A percentile compares a stretch with the other conserved stretches of the same genome.
These are phyloP conservation scores for Venustaconcha ellipsiformis DNA, from an alignment of 1,140 invertebrate genomes.

Conservation along the genomic window DNA sequence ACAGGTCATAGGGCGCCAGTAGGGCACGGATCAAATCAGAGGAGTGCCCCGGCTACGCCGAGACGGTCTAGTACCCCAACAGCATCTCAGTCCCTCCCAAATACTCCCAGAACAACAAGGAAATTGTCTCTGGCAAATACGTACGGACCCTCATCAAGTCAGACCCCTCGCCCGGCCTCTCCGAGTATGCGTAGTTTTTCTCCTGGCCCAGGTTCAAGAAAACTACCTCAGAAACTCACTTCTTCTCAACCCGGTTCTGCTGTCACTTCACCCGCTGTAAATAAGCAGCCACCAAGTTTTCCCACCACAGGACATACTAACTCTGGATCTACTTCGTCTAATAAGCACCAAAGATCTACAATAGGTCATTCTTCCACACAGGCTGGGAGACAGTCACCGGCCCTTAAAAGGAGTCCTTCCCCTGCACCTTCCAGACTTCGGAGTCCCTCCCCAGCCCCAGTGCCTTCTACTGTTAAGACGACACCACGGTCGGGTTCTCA, in stretches of 20 bases:
- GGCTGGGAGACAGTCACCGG: slow-evolving; percentile 15
- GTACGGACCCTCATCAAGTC: slow-evolving; percentile 2
- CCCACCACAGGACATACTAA: slow-evolving; percentile 16
- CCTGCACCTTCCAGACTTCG: slow-evolving; percentile 26
- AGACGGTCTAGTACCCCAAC: slow-evolving; percentile 24
- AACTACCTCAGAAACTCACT: slow-evolving; percentile 18
- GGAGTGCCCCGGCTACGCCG: slow-evolving; percentile 14
- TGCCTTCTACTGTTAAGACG: slow-evolving; percentile 2
- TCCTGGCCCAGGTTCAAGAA: slow-evolving; percentile 40
- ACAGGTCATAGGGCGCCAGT: too few relatives aligned
- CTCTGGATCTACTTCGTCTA: slow-evolving; percentile 9
- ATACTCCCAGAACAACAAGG: slow-evolving; percentile 35
- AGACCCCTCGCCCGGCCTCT: slow-evolving; percentile 31
- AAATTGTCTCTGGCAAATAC: slow-evolving; percentile 29
- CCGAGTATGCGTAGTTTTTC: slow-evolving; percentile 48
- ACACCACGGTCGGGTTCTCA: slow-evolving; percentile 2
- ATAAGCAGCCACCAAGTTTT: slow-evolving; percentile 9
- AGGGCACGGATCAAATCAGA: neutral
- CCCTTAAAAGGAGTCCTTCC: slow-evolving; percentile 18
- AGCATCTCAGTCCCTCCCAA: slow-evolving; percentile 36
- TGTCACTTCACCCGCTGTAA: slow-evolving; percentile 22
- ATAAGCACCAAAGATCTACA: too few relatives aligned
- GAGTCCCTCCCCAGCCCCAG: slow-evolving; percentile 34
- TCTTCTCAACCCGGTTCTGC: slow-evolving; percentile 24
- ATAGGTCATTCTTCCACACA: too few relatives aligned